phyloP scores from a whole-genome alignment of 2,797 vertebrate species.

The Oreonectes daqikongensis region DNA sequence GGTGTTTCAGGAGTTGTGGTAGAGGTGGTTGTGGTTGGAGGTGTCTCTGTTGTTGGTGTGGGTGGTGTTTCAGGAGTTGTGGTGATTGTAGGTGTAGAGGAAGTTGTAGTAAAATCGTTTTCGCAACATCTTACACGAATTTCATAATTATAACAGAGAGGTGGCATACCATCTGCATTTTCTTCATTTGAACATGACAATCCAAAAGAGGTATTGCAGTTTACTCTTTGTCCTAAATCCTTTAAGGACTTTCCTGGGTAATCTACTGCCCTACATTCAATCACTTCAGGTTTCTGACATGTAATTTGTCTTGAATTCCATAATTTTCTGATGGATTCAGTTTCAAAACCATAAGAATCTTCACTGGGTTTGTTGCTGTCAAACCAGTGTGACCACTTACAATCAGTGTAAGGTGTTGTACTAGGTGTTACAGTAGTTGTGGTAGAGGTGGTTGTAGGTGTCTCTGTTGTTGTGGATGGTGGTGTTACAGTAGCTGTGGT shows the following conservation, averaged over 20 bases:
- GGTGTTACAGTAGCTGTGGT: not conserved
- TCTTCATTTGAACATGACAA: conserved; percentile 69
- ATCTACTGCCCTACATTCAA: conserved; percentile 76
- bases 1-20: not conserved
- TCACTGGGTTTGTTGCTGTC: conserved; percentile 62
- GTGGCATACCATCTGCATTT: conserved; percentile 63
- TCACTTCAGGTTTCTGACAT: conserved; percentile 67
- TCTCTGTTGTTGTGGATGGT: not conserved
- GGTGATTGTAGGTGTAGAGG: not conserved
- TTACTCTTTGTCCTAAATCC: conserved; percentile 67
- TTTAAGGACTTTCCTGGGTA: conserved; percentile 57
- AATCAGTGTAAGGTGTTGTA: conserved; percentile 46
- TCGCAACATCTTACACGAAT: conserved; percentile 78
- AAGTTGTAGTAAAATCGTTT: not conserved
- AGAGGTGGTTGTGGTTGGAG: not conserved
- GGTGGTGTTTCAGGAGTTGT: not conserved
- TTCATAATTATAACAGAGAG: conserved; percentile 78
- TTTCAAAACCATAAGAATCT: conserved; percentile 71
- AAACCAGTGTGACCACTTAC: conserved; percentile 79
- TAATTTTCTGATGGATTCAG: conserved; percentile 75
- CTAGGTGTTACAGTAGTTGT: conserved; percentile 24
- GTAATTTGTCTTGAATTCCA: conserved; percentile 61
- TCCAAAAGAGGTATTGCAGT: conserved; percentile 71
- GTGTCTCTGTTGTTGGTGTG: not conserved
- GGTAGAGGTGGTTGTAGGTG: not conserved